Conservation (phyloP, 2,888 invertebrate species). For the Phorcus lineatus region DNA sequence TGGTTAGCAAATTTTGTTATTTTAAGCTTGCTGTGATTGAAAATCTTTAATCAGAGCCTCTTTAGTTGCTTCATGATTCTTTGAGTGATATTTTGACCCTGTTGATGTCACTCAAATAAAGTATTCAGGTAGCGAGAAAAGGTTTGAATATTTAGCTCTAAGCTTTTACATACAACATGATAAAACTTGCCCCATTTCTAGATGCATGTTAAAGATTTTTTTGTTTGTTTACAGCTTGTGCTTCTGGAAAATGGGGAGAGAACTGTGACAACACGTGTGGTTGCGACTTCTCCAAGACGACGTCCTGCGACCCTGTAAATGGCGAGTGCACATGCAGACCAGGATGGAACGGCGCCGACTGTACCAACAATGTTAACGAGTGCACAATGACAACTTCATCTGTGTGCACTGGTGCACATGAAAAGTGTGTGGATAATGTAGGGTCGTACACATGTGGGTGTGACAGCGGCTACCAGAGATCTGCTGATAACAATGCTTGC, state of each 20-base stretch:
- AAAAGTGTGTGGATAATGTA: neutral
- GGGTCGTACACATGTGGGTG: neutral
- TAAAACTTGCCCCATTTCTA: too few relatives aligned
- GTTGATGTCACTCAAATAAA: too few relatives aligned
- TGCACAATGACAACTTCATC: neutral
- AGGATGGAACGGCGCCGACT: neutral
- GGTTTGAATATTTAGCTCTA: too few relatives aligned
- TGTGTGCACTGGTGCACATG: neutral
- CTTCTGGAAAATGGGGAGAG: neutral
- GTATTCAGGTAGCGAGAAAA: too few relatives aligned
- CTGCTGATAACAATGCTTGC: neutral
- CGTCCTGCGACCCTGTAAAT: neutral
- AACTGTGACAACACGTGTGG: neutral
- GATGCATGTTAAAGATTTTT: too few relatives aligned
- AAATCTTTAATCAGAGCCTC: too few relatives aligned
- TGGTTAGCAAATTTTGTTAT: too few relatives aligned
- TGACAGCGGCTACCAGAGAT: neutral
- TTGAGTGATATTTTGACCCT: too few relatives aligned
- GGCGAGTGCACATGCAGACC: neutral
- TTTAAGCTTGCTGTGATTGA: too few relatives aligned
- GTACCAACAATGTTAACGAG: neutral
- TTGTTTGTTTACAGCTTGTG: neutral
- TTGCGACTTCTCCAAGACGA: neutral
- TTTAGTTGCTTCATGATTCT: too few relatives aligned
- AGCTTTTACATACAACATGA: too few relatives aligned